Evolutionary conservation across 2,888 invertebrate genomes (phyloP).

Genomic region (Dynastes tityus): DNA sequence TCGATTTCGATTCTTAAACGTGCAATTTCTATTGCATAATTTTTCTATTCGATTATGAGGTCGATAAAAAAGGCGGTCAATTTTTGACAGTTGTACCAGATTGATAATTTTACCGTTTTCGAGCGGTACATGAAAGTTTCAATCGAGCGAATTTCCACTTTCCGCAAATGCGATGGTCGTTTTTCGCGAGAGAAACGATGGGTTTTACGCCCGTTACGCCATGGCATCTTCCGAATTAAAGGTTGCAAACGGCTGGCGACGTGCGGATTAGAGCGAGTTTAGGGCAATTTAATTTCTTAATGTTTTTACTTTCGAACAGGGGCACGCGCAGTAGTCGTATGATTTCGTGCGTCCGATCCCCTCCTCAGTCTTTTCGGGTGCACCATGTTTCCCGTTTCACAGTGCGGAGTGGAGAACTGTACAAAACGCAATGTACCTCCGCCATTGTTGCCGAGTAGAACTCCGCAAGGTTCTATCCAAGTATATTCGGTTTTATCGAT

Average conservation of each 20-base stretch:
- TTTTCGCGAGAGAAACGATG: not conserved
- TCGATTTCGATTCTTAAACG: not conserved
- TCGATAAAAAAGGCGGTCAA: conserved; percentile 37
- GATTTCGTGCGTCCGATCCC: conserved; percentile 68
- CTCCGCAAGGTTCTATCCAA: conserved; percentile 70
- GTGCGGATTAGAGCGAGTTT: not conserved
- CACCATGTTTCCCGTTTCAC: conserved; percentile 71
- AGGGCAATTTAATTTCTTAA: conserved; percentile 52
- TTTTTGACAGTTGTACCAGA: conserved; percentile 13
- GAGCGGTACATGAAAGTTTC: not conserved
- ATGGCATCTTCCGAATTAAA: not conserved
- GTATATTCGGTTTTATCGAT: conserved; percentile 70
- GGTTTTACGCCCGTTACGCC: not conserved
- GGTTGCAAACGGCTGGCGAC: not conserved
- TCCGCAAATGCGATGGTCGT: not conserved
- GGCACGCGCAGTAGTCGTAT: conserved; percentile 66
- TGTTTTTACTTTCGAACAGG: conserved; percentile 52
- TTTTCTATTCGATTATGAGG: conserved; percentile 22
- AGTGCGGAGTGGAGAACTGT: conserved; percentile 70
- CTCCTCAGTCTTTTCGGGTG: conserved; percentile 71
- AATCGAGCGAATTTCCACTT: not conserved
- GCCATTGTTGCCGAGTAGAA: conserved; percentile 71
- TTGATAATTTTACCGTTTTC: conserved; percentile 1
- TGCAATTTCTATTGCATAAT: conserved; percentile 24
- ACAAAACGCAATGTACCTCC: conserved; percentile 72